A percentile compares a stretch with the other conserved stretches of the same genome.
These are phyloP conservation scores for Craterocephalus amniculus DNA, from an alignment of 2,797 vertebrate species.

Conservation along the genomic window DNA sequence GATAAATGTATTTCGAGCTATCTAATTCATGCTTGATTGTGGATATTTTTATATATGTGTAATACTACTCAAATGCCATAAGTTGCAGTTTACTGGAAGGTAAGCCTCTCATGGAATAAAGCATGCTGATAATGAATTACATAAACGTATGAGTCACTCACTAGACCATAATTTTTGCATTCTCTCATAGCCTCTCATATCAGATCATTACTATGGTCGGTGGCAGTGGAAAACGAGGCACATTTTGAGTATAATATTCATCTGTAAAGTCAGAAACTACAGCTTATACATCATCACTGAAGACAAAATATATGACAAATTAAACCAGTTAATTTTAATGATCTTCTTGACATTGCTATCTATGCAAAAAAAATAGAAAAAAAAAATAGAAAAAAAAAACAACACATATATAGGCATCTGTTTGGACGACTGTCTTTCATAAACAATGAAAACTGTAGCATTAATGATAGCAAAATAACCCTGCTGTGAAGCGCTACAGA, in stretches of 20 bases:
- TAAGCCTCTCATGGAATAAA: slow-evolving; percentile 25
- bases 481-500: not conserved
- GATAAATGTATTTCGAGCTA: no score
- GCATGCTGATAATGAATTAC: slow-evolving; percentile 37
- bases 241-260: slow-evolving; percentile 14
- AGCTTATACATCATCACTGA: slow-evolving; percentile 6
- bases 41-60: not conserved
- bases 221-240: slow-evolving; percentile 19
- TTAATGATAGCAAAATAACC: not conserved
- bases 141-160: slow-evolving; percentile 51
- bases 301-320: slow-evolving; percentile 13
- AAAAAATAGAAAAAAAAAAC: no score
- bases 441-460: slow-evolving; percentile 5
- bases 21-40: not conserved
- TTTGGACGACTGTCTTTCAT: not conserved
- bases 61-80: not conserved
- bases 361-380: not conserved
- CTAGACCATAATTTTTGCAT: slow-evolving; percentile 15
- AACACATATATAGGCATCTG: not conserved
- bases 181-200: slow-evolving; percentile 28
- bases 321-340: not conserved
- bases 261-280: slow-evolving; percentile 37
- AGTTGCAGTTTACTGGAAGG: slow-evolving; percentile 3
- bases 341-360: not conserved
- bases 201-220: slow-evolving; percentile 25